phyloP scores from a whole-genome alignment of 2,113 vertebrate species.

The Pelobates fuscus region DNA sequence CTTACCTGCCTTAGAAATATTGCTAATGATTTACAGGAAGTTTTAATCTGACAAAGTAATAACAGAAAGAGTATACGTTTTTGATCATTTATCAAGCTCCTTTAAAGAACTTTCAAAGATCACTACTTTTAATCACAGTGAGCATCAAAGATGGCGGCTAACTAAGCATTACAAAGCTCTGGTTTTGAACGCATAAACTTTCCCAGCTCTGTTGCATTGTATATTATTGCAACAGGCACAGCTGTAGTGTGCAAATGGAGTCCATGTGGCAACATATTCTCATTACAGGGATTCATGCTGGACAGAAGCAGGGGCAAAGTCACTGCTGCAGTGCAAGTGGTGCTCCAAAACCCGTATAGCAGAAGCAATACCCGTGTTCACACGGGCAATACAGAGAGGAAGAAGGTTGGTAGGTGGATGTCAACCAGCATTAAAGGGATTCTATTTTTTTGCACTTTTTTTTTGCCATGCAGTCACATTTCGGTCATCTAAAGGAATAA shows the following conservation, averaged over 20 bases:
- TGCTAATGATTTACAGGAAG: no score
- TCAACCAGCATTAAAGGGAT: slow-evolving; percentile 24
- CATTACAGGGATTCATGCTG: neutral
- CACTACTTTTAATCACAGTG: no score
- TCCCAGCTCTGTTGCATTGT: neutral
- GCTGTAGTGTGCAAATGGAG: neutral
- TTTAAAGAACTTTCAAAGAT: no score
- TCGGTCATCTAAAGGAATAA: neutral
- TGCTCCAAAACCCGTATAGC: neutral
- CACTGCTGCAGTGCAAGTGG: neutral
- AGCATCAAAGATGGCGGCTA: neutral
- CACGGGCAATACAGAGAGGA: no score
- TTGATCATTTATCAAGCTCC: no score
- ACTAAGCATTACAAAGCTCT: neutral
- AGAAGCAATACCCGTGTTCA: neutral
- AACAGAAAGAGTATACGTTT: no score
- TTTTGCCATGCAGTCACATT: slow-evolving; percentile 9
- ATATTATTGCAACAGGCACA: neutral
- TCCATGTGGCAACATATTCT: neutral
- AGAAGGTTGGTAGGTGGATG: neutral
- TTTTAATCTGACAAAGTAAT: no score
- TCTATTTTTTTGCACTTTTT: slow-evolving; percentile 27
- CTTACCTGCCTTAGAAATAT: no score
- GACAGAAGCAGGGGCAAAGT: neutral
- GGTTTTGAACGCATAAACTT: neutral